These are phyloP conservation scores for Gymnoscopelus braueri DNA, from an alignment of 2,797 vertebrate genomes.

Conservation along the genomic window DNA sequence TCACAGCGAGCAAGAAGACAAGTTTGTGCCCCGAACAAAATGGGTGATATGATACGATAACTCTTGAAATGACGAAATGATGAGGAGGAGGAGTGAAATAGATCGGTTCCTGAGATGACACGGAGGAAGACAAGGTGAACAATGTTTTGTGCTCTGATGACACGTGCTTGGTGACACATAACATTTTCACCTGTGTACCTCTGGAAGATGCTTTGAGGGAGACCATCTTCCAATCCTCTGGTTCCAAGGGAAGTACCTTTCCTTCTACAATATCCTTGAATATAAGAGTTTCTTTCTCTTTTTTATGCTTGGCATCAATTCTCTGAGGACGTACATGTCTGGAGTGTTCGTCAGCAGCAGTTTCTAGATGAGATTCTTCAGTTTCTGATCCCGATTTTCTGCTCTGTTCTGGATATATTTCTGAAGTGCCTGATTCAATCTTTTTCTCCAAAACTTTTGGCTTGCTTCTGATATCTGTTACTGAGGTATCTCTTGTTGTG, in stretches of 20 bases:
- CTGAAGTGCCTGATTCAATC: conserved; percentile 1
- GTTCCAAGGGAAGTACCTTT: conserved; percentile 30
- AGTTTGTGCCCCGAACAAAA: conserved; percentile 50
- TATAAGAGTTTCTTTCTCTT: conserved; percentile 17
- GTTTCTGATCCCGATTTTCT: conserved; percentile 13
- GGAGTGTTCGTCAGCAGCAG: conserved; percentile 9
- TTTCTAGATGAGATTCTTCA: neutral
- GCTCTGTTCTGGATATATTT: neutral
- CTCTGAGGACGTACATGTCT: conserved; percentile 6
- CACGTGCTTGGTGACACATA: conserved; percentile 56
- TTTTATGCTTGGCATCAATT: conserved; percentile 13
- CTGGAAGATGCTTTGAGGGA: conserved; percentile 39
- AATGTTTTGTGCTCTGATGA: conserved; percentile 52
- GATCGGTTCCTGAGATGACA: conserved; percentile 16
- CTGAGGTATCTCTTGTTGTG: conserved; percentile 38
- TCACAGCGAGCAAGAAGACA: neutral
- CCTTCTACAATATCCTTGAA: conserved; percentile 26
- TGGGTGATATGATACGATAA: conserved; percentile 60
- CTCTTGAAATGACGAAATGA: conserved; percentile 25
- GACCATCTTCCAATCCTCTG: conserved; percentile 43
- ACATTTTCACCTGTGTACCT: conserved; percentile 59
- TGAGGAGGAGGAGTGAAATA: conserved; percentile 25
- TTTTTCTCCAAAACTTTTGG: neutral
- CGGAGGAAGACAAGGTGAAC: conserved; percentile 24
- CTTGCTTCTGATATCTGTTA: conserved; percentile 56